A percentile compares a stretch with the other conserved stretches of the same genome.
These are phyloP conservation scores for Steinernema hermaphroditum DNA, from an alignment of 2,888 invertebrate species.

Conservation along the genomic window DNA sequence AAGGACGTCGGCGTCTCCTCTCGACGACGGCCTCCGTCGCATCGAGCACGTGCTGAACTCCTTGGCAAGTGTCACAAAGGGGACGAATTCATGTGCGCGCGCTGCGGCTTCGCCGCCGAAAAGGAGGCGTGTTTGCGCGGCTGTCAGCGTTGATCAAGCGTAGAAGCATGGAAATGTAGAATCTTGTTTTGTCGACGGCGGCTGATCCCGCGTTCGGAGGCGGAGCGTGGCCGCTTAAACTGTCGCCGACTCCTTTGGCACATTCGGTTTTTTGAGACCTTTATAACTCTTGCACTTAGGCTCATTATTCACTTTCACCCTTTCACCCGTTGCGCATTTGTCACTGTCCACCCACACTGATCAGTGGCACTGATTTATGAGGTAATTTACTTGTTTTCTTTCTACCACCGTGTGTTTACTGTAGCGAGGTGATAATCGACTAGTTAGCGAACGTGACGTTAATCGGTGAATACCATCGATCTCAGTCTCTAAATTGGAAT, in stretches of 20 bases:
- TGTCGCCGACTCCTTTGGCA: neutral
- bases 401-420: neutral
- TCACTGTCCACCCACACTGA: neutral
- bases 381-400: conserved; percentile 16
- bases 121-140: conserved; percentile 26
- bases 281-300: conserved; percentile 2
- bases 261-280: neutral
- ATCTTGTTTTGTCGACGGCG: conserved; percentile 15
- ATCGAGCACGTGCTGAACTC: neutral
- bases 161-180: conserved; percentile 18
- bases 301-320: conserved; percentile 19
- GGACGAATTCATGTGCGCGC: too few species aligned
- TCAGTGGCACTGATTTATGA: neutral
- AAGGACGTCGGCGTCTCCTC: too few species aligned
- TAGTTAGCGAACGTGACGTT: neutral
- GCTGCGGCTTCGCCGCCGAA: neutral
- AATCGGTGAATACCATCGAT: neutral
- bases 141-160: conserved; percentile 28
- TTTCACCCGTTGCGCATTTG: neutral
- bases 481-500: too few species aligned
- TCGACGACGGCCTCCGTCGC: neutral
- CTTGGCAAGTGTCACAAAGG: neutral
- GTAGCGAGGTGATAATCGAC: neutral
- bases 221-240: conserved; percentile 2
- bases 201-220: conserved; percentile 18